Base-by-base conservation (phyloP, 2,888 invertebrate genomes). In the Blomia tropicalis region DNA sequence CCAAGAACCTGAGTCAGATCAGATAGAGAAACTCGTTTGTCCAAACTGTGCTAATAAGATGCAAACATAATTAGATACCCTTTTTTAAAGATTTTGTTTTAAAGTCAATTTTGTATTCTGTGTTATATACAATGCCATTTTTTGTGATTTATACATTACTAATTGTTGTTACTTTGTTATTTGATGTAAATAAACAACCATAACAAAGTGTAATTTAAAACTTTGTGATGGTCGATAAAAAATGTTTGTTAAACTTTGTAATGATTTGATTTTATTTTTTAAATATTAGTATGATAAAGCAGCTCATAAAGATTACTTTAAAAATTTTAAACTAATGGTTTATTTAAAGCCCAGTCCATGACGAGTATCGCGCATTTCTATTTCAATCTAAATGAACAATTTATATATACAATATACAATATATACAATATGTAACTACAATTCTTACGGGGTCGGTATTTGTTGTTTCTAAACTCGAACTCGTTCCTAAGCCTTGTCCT, bases 401-500 rank as follows among this genome's bases (percentile, higher is more conserved):
- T n/a, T n/a, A n/a, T n/a, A n/a, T n/a, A n/a, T n/a, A n/a, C n/a
- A n/a, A n/a, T n/a, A n/a, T n/a, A n/a, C n/a, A n/a, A n/a, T n/a
- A n/a, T n/a, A n/a, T n/a, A n/a, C n/a, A n/a, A n/a, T n/a, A n/a
- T n/a, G n/a, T n/a, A n/a, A n/a, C n/a, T n/a, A n/a, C n/a, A n/a
- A n/a, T n/a, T n/a, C n/a, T n/a, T n/a, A n/a, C n/a, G n/a, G n/a
- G n/a, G n/a, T n/a, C n/a, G n/a, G n/a, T n/a, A n/a, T n/a, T n/a
- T n/a, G n/a, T n/a, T n/a, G n/a, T n/a, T n/a, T n/a, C n/a, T n/a
- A n/a, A n/a, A n/a, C n/a, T n/a, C n/a, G 70, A 70, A 41, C 68
- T 66, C 66, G 87, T 90, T 27, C 95, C 95, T 61, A 96, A 78
- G 0, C 87, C 81, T 69, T 87, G 81, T 53, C 95, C 96, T 74